Percentiles rank a stretch among this genome's conserved stretches.
Conservation (phyloP, 2,888 invertebrate species). For the Trilocha varians region DNA sequence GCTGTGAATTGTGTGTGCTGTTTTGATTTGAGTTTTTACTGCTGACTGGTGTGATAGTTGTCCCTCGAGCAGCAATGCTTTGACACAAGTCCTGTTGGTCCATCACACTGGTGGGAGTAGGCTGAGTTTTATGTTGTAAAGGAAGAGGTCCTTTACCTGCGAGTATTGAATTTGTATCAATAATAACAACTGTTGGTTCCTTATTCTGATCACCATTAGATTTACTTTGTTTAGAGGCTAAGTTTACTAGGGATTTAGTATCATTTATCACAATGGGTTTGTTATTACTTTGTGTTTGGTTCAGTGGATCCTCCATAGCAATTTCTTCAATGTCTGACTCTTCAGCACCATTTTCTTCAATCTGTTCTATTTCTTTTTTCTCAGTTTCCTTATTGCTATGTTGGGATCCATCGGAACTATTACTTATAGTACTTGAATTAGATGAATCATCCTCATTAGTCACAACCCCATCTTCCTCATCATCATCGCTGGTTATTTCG, state of each 20-base stretch:
- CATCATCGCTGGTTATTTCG: conserved; percentile 71
- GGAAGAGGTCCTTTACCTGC: conserved; percentile 44
- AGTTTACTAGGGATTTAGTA: conserved; percentile 80
- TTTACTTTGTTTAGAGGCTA: conserved; percentile 74
- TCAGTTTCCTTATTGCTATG: conserved; percentile 60
- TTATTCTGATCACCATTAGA: conserved; percentile 71
- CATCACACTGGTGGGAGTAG: conserved; percentile 29
- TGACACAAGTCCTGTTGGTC: conserved; percentile 60
- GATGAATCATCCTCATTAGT: conserved; percentile 67
- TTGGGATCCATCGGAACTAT: conserved; percentile 75
- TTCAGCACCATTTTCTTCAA: conserved; percentile 64
- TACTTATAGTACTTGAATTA: conserved; percentile 70
- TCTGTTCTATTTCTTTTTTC: conserved; percentile 66
- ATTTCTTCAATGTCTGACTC: conserved; percentile 65
- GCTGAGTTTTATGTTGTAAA: conserved; percentile 24
- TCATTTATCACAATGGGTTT: conserved; percentile 80
- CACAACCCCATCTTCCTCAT: conserved; percentile 66
- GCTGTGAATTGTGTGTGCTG: conserved; percentile 10
- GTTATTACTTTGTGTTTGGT: conserved; percentile 43
- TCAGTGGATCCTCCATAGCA: conserved; percentile 78
- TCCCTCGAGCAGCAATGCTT: conserved; percentile 63
- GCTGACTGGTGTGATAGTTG: conserved; percentile 72
- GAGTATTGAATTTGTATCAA: conserved; percentile 84
- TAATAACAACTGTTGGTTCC: conserved; percentile 86
- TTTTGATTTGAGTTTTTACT: conserved; percentile 29